Base-by-base conservation (phyloP, 1,140 invertebrate species). In the Popillia japonica region DNA sequence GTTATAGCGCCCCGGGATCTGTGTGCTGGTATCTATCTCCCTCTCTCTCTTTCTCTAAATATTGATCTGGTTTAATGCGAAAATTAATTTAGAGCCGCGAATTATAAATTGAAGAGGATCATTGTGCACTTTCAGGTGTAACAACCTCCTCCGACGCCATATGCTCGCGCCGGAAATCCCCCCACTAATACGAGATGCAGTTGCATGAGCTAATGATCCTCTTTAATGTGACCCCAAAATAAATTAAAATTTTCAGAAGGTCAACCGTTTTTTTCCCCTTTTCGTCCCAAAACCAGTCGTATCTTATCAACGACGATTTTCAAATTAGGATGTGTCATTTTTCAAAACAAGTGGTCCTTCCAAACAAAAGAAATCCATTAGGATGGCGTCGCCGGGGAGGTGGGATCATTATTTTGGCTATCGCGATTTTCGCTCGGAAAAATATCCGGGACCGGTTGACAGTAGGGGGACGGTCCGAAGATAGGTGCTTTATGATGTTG, bases 361-460 rank as follows among this genome's bases (percentile, higher is more conserved):
- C 48, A 55, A 55, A 55, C 48, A 55, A 17, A 55, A 55, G 48
- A 55, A 55, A 55, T 55, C 48, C 48, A 55, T 55, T 55, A 55
- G 14, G 27, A 55, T n/a, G 48, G 0, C 17, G 48, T 17, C 48
- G n/a, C 4, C 2, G 11, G 7, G 17, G 17, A 55, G 27, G 1
- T 2, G 27, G 48, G 14, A 55, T 55, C 48, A 34, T 34, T 34
- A 34, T 34, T 17, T 55, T 17, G n/a, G 17, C 11, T 17, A 55
- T 55, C 6, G 14, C 17, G 14, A 55, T n/a, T 14, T 55, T 55
- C 48, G 42, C n/a, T 34, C 6, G 9, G 11, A 55, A 55, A 55
- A 34, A 34, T 34, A 34, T 34, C 27, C 27, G 27, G 27, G 27
- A 34, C 27, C 27, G 27, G 4, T 4, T 34, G 27, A n/a, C 48